A percentile compares a stretch with the other conserved stretches of the same genome.
Evolutionary conservation across 2,797 vertebrate genomes (phyloP).

Genomic region (Sebastes melanostomus): DNA sequence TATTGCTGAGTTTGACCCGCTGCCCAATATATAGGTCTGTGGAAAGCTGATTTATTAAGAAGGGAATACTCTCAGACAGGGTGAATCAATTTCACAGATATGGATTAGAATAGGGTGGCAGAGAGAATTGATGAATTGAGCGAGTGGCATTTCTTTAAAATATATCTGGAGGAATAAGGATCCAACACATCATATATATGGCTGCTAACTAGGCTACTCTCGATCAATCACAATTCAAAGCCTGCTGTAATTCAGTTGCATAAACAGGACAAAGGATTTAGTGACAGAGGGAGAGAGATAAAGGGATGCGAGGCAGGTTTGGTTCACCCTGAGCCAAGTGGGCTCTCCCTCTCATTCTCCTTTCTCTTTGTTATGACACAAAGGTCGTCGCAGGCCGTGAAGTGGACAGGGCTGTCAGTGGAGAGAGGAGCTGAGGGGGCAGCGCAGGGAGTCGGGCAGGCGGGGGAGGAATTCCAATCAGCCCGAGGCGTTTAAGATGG

Average conservation of each 20-base stretch:
- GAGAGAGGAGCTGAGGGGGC: slow-evolving; percentile 35
- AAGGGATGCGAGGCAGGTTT: neutral
- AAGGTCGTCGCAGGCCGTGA: slow-evolving; percentile 52
- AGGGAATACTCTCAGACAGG: slow-evolving; percentile 50
- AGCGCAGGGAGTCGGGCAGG: slow-evolving; percentile 22
- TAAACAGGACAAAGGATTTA: neutral
- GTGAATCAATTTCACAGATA: slow-evolving; percentile 58
- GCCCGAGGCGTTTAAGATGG: slow-evolving; percentile 17
- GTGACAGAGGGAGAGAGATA: neutral
- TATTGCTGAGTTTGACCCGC: slow-evolving; percentile 62
- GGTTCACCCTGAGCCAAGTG: slow-evolving; percentile 11
- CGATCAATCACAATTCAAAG: slow-evolving; percentile 2
- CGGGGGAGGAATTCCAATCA: slow-evolving; percentile 61
- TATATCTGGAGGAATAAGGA: slow-evolving; percentile 3
- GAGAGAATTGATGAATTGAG: slow-evolving; percentile 31
- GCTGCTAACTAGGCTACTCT: neutral
- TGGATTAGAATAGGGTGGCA: slow-evolving; percentile 43
- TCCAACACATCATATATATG: slow-evolving; percentile 5
- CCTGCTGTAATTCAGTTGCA: neutral
- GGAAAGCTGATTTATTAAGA: slow-evolving; percentile 66
- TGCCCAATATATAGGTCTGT: slow-evolving; percentile 38
- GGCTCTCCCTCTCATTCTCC: slow-evolving; percentile 18
- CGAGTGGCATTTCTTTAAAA: slow-evolving; percentile 13
- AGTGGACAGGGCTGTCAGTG: slow-evolving; percentile 62
- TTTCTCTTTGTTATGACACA: slow-evolving; percentile 47